Evolutionary conservation across 2,888 invertebrate species (phyloP), one percentile per base, ranked within the genome.

Genomic region (Brachyptera putata): DNA sequence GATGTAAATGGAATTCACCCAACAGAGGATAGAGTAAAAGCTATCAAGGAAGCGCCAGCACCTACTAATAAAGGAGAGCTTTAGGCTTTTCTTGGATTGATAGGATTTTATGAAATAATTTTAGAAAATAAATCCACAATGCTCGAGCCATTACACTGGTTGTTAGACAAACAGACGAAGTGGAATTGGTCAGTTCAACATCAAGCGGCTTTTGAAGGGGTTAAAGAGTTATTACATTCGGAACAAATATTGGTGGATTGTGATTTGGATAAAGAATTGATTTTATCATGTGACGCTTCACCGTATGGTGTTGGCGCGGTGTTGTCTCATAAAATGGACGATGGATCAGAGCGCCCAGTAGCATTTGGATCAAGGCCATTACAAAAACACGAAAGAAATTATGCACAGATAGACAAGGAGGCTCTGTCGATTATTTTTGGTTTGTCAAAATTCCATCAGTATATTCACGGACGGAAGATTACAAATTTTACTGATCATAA

Each of bases 351-450:
- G 3, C 37, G 56, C 14, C 62, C 66, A 13, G 68, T 73, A n/a
- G 69, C 68, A 22, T 72, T 68, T 65, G 70, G 70, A 1, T 72
- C 70, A 26, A 62, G 61, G 65, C 70, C 63, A 58, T 67, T 66
- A 66, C 67, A 48, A 64, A 66, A 22, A 26, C 66, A 67, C 13
- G 66, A 73, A 50, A 64, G 64, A 57, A 59, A 61, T 58, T 70
- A 69, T 66, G 72, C 63, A 24, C 67, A 68, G 49, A 59, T 67
- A 14, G 68, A 69, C 43, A 62, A 62, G 18, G 68, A 69, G 65
- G 73, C 73, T 26, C 65, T 73, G 25, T 65, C 69, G 16, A 63
- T 75, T 1, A 65, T 73, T n/a, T 74, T 67, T 61, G 72, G 72
- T 2, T 67, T 75, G 1, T 67, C 68, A 43, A 68, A 70, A 63